Evolutionary conservation across 2,888 invertebrate genomes (phyloP), one percentile per base, ranked within the genome.

Genomic region (Aphodius granarius): DNA sequence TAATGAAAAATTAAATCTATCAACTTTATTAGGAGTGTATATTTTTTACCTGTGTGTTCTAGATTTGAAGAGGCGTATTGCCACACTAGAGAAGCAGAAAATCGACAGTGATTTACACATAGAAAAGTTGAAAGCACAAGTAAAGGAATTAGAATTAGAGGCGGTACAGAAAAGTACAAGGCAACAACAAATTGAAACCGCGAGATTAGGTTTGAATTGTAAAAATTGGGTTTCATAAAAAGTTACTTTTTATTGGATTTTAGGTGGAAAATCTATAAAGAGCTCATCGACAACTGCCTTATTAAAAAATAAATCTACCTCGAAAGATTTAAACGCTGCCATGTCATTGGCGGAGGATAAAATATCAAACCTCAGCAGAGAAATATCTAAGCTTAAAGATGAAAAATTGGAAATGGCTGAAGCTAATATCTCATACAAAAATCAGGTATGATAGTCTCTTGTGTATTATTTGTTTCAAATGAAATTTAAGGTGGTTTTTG

Each of bases 91-190:
- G 83, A 87, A 85, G 72, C 90, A 91, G 79, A 89, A 89, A 80
- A 89, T 90, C 78, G 93, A 94, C 81, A 87, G 90, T 89, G 89
- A 83, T 85, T 85, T 76, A 86, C 87, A 81, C 72, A 79, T 78
- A 79, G 81, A 83, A 73, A 88, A 89, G 78, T 84, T 94, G 65
- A 91, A 92, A 83, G 89, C 89, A 72, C 92, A 93, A 80, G 88
- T 93, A 5, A 86, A 89, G 64, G 91, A 90, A 80, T 88, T 90
- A 81, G 89, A 90, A 80, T 79, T 83, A 82, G 78, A 89, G 71
- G 77, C 78, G 19, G 78, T 78, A 5, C 77, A 78, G 21, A 81
- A 79, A 75, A 76, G 74, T 63, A 78, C 75, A 73, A 75, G 75
- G 63, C 62, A 63, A 22, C 63, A 71, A 21, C 68, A 76, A 71